phyloP scores from a whole-genome alignment of 1,140 invertebrate genomes.

The Neocloeon triangulifer region DNA sequence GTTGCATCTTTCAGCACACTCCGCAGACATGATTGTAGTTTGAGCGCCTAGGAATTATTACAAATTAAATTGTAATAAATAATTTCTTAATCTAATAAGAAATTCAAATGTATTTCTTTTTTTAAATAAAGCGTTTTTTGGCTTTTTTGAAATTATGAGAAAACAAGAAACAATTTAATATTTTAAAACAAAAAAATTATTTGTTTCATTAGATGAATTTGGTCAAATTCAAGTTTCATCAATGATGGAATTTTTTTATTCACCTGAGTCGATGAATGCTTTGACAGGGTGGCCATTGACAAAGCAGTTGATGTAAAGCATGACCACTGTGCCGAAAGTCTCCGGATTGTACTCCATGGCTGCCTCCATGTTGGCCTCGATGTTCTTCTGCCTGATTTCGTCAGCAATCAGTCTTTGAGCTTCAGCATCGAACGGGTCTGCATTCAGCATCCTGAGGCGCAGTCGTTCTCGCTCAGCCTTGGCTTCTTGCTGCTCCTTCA shows the following conservation, averaged over 20 bases:
- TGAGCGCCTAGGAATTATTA: slow-evolving; percentile 64
- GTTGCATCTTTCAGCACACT: slow-evolving; percentile 80
- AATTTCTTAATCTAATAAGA: no score
- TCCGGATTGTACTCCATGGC: slow-evolving; percentile 97
- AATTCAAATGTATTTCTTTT: no score
- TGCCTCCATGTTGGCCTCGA: slow-evolving; percentile 95
- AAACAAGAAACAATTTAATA: no score
- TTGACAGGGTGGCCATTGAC: slow-evolving; percentile 92
- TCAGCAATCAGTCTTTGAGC: slow-evolving; percentile 86
- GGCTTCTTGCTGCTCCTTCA: slow-evolving; percentile 57
- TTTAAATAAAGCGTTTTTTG: no score
- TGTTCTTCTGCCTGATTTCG: slow-evolving; percentile 87
- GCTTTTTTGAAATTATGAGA: no score
- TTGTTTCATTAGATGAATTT: no score
- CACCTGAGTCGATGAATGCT: slow-evolving; percentile 92
- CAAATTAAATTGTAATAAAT: no score
- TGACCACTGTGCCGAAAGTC: slow-evolving; percentile 89
- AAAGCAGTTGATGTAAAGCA: slow-evolving; percentile 91
- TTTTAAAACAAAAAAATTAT: no score
- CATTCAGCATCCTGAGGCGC: slow-evolving; percentile 65
- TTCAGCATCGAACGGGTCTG: slow-evolving; percentile 88
- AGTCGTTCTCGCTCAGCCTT: slow-evolving; percentile 58
- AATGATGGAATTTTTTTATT: no score
- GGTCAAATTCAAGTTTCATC: no score
- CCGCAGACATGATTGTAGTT: slow-evolving; percentile 83